Conservation (phyloP, 2,113 vertebrate species). For the Lucifuga dentata region DNA sequence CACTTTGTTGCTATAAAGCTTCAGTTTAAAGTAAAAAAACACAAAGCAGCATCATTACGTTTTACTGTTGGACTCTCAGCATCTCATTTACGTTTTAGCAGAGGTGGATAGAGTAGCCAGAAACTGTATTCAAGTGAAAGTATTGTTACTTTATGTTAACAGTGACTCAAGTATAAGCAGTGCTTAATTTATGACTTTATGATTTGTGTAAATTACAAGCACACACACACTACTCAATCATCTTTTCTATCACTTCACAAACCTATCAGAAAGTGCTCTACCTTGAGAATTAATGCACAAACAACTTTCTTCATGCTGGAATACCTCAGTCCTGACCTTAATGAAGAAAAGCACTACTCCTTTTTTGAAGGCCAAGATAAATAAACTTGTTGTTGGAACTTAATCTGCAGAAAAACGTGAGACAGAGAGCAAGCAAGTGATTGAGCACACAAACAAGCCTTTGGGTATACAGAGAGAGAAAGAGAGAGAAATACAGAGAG, state of each 20-base stretch:
- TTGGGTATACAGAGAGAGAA: neutral
- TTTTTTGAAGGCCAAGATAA: slow-evolving; percentile 42
- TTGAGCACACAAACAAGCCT: slow-evolving; percentile 30
- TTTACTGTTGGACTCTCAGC: no score
- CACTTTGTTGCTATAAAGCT: no score
- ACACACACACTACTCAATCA: no score
- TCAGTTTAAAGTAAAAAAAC: no score
- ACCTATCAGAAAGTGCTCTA: neutral
- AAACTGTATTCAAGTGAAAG: no score
- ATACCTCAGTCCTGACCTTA: slow-evolving; percentile 20
- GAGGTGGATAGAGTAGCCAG: no score
- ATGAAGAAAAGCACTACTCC: slow-evolving; percentile 1
- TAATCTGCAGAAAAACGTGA: slow-evolving; percentile 3
- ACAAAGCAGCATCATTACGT: no score
- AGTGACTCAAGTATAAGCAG: no score
- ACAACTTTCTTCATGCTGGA: neutral
- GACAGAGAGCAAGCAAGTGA: slow-evolving; percentile 15
- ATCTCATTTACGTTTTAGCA: no score
- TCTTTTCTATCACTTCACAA: neutral
- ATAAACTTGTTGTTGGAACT: slow-evolving; percentile 36
- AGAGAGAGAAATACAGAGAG: neutral
- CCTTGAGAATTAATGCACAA: slow-evolving; percentile 9
- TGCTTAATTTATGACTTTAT: no score
- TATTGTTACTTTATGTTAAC: no score
- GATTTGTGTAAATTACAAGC: no score